Evolutionary conservation across 2,113 vertebrate species (phyloP).

Genomic region (Caloenas nicobarica): DNA sequence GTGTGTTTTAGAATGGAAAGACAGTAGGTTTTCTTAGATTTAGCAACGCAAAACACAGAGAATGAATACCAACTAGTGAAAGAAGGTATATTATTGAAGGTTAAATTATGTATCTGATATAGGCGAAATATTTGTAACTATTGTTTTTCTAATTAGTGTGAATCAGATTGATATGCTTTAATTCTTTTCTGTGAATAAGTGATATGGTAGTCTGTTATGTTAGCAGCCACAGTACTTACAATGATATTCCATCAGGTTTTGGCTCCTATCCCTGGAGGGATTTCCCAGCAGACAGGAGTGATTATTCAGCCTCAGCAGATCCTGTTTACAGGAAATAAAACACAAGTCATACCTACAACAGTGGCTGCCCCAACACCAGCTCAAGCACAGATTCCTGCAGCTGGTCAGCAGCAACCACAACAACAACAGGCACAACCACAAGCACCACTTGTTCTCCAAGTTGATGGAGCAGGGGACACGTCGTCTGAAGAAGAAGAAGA

Average conservation of each 20-base stretch:
- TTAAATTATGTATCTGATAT: not conserved
- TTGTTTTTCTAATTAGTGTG: not conserved
- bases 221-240: not conserved
- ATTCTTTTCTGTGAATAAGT: not conserved
- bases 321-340: conserved; percentile 94
- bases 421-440: conserved; percentile 84
- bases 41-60: not conserved
- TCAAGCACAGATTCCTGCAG: conserved; percentile 84
- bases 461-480: conserved; percentile 93
- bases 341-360: conserved; percentile 89
- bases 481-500: conserved; percentile 98
- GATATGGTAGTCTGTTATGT: not conserved
- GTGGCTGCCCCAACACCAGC: conserved; percentile 81
- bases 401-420: conserved; percentile 81
- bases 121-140: not conserved
- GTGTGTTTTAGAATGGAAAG: not conserved
- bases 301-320: conserved; percentile 99
- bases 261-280: conserved; percentile 89
- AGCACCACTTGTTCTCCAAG: conserved; percentile 92
- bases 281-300: conserved; percentile 94
- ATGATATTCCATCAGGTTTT: conserved; percentile 81
- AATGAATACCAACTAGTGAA: not conserved
- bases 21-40: not conserved
- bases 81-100: not conserved
- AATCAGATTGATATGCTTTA: not conserved